Evolutionary conservation across 2,113 vertebrate species (phyloP), one percentile per base, ranked within the genome.

Genomic region (Ceyx cyanopectus): DNA sequence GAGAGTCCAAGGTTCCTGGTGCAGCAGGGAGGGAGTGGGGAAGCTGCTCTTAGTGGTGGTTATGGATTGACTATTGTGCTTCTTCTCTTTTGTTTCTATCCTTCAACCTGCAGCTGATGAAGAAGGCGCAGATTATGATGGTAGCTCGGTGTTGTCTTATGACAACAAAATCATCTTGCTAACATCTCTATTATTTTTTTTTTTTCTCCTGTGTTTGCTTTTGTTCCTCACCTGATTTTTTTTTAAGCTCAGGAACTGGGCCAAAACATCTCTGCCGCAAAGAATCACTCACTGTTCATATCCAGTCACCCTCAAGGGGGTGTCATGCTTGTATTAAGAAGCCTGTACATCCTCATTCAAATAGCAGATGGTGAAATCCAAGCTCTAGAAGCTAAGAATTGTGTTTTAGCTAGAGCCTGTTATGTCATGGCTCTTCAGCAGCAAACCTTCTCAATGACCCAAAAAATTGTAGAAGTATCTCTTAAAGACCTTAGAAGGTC

Each of bases 211-310:
- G 12, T 34, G 30, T 84, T 85, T 93, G 56, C 24, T 90, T 94
- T 89, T 91, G 73, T 86, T 92, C 68, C 68, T 95, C 10, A 12
- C 56, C 53, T 76, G 21, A 54, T 83, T 89, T 78, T 30, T 22
- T 15, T 89, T 93, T 56, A 88, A 91, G 86, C 54, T 86, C 90
- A 89, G 89, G 89, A 96, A 95, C 94, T 96, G 94, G 92, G 94
- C 92, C 89, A 97, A 97, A 96, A 87, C 72, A 73, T 81, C 88
- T 89, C 85, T 93, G 83, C 85, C 7, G 7, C 85, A 87, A 95
- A 94, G 77, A 92, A 82, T 46, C 1, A 18, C 62, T 87, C 77
- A 88, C 76, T 95, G 76, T 37, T 82, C 50, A 86, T 67, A 93
- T 96, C 80, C 87, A 93, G 1, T 63, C 88, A 77, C 51, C 41